Conservation (phyloP, 2,888 invertebrate genomes). For the Eilema sororculum region DNA sequence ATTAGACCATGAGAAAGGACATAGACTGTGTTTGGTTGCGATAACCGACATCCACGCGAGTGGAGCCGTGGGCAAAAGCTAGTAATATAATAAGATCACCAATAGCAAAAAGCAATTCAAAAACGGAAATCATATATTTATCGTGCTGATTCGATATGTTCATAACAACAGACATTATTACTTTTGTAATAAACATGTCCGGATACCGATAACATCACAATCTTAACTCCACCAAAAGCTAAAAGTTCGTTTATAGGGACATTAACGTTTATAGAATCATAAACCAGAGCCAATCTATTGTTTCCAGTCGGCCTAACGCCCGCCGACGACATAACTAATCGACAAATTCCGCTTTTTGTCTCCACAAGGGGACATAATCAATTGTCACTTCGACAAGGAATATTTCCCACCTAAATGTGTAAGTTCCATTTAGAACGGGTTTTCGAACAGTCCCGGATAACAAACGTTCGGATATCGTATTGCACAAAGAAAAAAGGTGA, state of each 20-base stretch:
- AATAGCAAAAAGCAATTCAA: slow-evolving; percentile 52
- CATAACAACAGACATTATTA: slow-evolving; percentile 70
- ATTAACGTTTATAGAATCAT: slow-evolving; percentile 87
- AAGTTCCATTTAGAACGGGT: slow-evolving; percentile 81
- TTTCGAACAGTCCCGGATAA: slow-evolving; percentile 73
- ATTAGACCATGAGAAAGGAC: too few relatives aligned
- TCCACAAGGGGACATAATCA: slow-evolving; percentile 77
- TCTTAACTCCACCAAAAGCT: slow-evolving; percentile 77
- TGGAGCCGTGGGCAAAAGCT: too few relatives aligned
- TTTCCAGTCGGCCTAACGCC: slow-evolving; percentile 81
- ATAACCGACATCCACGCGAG: too few relatives aligned
- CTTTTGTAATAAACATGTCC: slow-evolving; percentile 80
- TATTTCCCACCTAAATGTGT: slow-evolving; percentile 78
- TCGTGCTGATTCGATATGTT: slow-evolving; percentile 54
- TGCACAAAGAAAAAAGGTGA: slow-evolving; percentile 84
- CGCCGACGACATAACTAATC: slow-evolving; percentile 82
- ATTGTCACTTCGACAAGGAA: slow-evolving; percentile 82
- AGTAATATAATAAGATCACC: slow-evolving; percentile 27
- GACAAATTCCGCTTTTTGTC: slow-evolving; percentile 84
- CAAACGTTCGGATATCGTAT: slow-evolving; percentile 84
- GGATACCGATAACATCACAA: slow-evolving; percentile 78
- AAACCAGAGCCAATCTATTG: slow-evolving; percentile 85
- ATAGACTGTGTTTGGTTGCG: too few relatives aligned
- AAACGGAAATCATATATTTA: slow-evolving; percentile 56
- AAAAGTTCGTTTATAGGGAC: slow-evolving; percentile 83